A percentile compares a stretch with the other conserved stretches of the same genome.
Conservation (phyloP, 1,140 invertebrate genomes). For the Caenorhabditis remanei region DNA sequence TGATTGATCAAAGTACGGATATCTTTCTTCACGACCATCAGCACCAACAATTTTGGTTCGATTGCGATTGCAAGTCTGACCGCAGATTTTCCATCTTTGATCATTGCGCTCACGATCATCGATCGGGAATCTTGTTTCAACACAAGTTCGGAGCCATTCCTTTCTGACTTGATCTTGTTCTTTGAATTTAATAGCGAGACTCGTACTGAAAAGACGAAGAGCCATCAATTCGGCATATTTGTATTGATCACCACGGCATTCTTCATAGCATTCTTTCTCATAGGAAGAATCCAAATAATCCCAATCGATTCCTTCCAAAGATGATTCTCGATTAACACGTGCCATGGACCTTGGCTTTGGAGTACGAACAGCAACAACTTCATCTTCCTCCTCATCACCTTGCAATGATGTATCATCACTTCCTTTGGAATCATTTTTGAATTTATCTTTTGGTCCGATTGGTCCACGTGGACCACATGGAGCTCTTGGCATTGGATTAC, state of each 20-base stretch:
- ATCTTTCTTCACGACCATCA: constrained; percentile 53
- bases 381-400: constrained; percentile 6
- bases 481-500: constrained; percentile 28
- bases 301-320: constrained; percentile 25
- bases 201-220: constrained; percentile 46
- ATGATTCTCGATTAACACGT: constrained; percentile 20
- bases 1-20: constrained; percentile 59
- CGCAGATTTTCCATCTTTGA: constrained; percentile 61
- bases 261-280: constrained; percentile 51
- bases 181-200: constrained; percentile 48
- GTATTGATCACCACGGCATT: constrained; percentile 25
- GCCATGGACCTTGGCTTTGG: not conserved
- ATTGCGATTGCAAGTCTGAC: constrained; percentile 52
- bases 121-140: constrained; percentile 53
- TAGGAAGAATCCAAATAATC: constrained; percentile 19
- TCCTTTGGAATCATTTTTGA: constrained; percentile 3
- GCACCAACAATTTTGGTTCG: constrained; percentile 53
- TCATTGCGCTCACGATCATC: constrained; percentile 26
- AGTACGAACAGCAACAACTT: not conserved
- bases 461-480: constrained; percentile 45
- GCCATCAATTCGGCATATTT: constrained; percentile 57
- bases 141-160: constrained; percentile 56
- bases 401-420: not conserved
- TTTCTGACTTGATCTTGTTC: constrained; percentile 58
- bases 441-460: constrained; percentile 47